Evolutionary conservation across 2,113 vertebrate genomes (phyloP), one percentile per base, ranked within the genome.

Genomic region (Dromiciops gliroides): DNA sequence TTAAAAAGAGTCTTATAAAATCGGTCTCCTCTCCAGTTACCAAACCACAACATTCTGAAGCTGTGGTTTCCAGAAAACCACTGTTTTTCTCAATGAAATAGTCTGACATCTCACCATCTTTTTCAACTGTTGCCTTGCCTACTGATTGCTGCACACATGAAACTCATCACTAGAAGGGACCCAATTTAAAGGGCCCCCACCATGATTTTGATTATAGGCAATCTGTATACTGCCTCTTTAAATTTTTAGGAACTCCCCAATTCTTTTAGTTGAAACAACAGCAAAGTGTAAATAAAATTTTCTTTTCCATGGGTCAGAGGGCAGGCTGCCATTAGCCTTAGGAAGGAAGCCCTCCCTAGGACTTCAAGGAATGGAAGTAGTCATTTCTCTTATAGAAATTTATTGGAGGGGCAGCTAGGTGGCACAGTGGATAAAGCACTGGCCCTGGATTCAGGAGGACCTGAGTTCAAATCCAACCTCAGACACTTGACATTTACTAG

Each of bases 1-100:
- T 96, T 95, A 96, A 98, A 98, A 98, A 95, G 48, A 56, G 60
- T 97, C n/a, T n/a, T 96, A 93, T 44, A 92, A 97, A 97, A 96
- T n/a, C 94, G 96, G 48, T 60, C 93, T 95, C 16, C 92, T 97
- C 49, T 98, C 93, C 92, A 96, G 93, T 97, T 98, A 94, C 97
- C 96, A 98, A 96, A 75, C 89, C 93, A 93, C 22, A 56, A 51
- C 96, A 44, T 96, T 94, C 90, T 95, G 31, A 95, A 96, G 96
- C 44, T 49, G 93, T 92, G 89, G 53, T 94, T 96, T 97, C 97
- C 96, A 96, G 93, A 94, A 96, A 97, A 89, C 83, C 31, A 0
- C 89, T 93, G 92, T 50, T 94, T 97, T 97, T 94, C 90, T 97
- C 94, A 95, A 92, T 97, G 94, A 98, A 97, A 95, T 95, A 91